phyloP scores from a whole-genome alignment of 2,797 vertebrate species.

The Microctenopoma lineatum region DNA sequence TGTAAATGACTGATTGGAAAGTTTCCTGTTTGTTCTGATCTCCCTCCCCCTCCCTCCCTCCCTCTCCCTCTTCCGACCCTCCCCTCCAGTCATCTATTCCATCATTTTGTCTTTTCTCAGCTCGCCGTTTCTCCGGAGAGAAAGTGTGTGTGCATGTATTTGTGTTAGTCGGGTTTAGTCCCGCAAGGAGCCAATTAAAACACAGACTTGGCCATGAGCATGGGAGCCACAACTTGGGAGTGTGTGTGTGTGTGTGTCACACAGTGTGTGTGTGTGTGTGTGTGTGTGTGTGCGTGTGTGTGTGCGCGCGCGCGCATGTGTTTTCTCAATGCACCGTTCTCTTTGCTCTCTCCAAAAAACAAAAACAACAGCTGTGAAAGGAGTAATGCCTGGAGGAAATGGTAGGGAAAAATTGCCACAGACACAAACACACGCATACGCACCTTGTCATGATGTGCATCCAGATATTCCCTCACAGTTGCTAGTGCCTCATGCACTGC shows the following conservation, averaged over 20 bases:
- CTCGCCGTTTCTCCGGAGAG: slow-evolving; percentile 53
- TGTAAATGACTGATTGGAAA: slow-evolving; percentile 67
- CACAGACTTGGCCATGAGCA: slow-evolving; percentile 75
- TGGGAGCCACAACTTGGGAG: slow-evolving; percentile 55
- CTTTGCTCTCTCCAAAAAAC: slow-evolving; percentile 66
- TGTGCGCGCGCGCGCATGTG: slow-evolving; percentile 35
- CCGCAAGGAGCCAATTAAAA: slow-evolving; percentile 86
- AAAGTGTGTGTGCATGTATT: slow-evolving; percentile 30
- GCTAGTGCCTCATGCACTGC: slow-evolving; percentile 87
- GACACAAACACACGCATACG: slow-evolving; percentile 69
- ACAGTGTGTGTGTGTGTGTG: slow-evolving; percentile 4
- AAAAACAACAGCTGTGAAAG: slow-evolving; percentile 80
- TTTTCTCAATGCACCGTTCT: slow-evolving; percentile 60
- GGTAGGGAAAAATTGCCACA: slow-evolving; percentile 59
- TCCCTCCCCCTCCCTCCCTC: not conserved
- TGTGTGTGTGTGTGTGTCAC: slow-evolving; percentile 23
- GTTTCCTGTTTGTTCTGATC: slow-evolving; percentile 63
- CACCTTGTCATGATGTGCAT: slow-evolving; percentile 88
- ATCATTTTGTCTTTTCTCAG: slow-evolving; percentile 74
- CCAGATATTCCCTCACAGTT: slow-evolving; percentile 87
- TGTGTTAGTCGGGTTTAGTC: slow-evolving; percentile 67
- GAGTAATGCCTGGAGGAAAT: slow-evolving; percentile 75
- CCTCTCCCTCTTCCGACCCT: slow-evolving; percentile 8
- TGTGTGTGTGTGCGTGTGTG: slow-evolving; percentile 35
- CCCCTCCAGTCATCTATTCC: slow-evolving; percentile 71